Evolutionary conservation across 2,797 vertebrate genomes (phyloP), one percentile per base, ranked within the genome.

Genomic region (Epinephelus awoara): DNA sequence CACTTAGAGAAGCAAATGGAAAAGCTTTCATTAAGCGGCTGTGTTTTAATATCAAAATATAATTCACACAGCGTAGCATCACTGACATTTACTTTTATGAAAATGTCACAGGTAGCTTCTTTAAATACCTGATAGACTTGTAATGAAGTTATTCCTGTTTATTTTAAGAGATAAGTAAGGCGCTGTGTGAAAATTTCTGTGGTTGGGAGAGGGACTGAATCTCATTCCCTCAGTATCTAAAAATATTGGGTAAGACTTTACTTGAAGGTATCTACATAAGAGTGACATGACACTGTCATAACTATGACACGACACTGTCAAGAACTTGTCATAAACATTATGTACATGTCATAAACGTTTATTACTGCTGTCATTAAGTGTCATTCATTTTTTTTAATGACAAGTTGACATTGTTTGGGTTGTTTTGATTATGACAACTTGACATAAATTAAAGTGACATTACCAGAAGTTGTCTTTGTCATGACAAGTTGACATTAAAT

Each of bases 61-160:
- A 50, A 13, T 47, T 42, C 12, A 34, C 44, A 49, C 55, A 17
- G 44, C 25, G 11, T 1, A 21, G 19, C 61, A 49, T 55, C 34
- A 38, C 15, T 65, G 51, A 56, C 52, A 56, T 65, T 74, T 57
- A 25, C 51, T 57, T 40, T 50, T 11, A 65, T 57, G 52, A 57
- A 19, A 47, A 64, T 13, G 59, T 38, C 25, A 51, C 47, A 61
- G 8, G 49, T 46, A 44, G 19, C 59, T 19, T 50, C 23, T 56
- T 2, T 2, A 57, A 66, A 66, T 27, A 58, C 17, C 8, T 14
- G 7, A 34, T 3, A 56, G 27, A 64, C 38, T 34, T 23, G n/a
- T 23, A 23, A 77, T 71, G 6, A 56, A 57, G 14, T 50, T 42
- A 10, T 34, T 6, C 3, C 13, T 5, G 8, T 19, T 25, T 52